These are phyloP conservation scores for Drosophila bunnanda DNA, from an alignment of 2,888 invertebrate species.

Conservation along the genomic window DNA sequence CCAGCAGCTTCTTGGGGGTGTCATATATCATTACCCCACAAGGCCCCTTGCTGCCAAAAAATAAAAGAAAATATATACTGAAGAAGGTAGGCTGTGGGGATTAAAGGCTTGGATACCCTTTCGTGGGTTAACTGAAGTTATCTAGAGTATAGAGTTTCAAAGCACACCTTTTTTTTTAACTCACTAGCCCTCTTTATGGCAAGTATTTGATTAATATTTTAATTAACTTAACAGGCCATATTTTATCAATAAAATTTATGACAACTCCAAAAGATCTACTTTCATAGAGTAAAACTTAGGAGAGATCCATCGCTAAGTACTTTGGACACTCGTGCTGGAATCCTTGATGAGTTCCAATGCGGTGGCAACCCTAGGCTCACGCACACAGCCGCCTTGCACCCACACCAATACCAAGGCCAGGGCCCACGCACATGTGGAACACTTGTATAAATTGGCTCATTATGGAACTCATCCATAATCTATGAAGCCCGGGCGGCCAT, in stretches of 20 bases:
- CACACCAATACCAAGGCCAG: background rate
- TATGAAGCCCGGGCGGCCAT: constrained; percentile 72
- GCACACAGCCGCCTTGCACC: constrained; percentile 5
- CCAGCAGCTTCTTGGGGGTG: constrained; percentile 72
- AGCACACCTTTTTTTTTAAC: background rate
- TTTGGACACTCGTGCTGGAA: constrained; percentile 53
- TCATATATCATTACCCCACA: constrained; percentile 74
- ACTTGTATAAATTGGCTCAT: constrained; percentile 81
- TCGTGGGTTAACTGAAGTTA: background rate
- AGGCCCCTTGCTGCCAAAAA: constrained; percentile 12
- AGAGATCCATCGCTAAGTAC: constrained; percentile 46
- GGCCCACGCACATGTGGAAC: constrained; percentile 43
- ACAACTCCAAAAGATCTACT: background rate
- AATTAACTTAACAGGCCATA: background rate
- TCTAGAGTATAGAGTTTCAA: background rate
- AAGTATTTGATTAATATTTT: background rate
- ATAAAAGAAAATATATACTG: background rate
- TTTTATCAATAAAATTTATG: background rate
- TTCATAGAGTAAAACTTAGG: constrained; percentile 7
- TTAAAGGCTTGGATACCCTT: constrained; percentile 20
- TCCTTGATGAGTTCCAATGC: constrained; percentile 59
- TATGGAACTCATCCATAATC: constrained; percentile 81
- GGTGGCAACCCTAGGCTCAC: constrained; percentile 23
- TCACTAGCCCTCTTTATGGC: background rate
- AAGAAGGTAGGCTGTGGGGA: background rate